These are phyloP conservation scores for Tipula vernalis DNA, from an alignment of 2,888 invertebrate genomes.

Conservation along the genomic window DNA sequence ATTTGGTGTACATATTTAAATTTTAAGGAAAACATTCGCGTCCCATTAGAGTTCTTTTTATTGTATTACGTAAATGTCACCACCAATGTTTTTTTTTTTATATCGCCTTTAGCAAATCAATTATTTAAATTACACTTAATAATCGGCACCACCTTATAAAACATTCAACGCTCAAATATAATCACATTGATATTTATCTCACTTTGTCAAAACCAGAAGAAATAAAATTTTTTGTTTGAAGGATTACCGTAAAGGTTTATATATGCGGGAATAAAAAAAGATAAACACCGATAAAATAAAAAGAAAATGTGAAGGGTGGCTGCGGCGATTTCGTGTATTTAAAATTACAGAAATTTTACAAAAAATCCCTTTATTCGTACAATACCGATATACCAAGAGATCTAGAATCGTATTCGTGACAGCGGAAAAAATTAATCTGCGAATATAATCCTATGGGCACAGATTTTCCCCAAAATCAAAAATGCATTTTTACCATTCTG, in stretches of 20 bases:
- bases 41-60: not conserved
- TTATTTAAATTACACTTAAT: not conserved
- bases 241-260: not conserved
- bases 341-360: not conserved
- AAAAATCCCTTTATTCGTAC: not conserved
- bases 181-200: not conserved
- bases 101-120: not conserved
- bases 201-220: not conserved
- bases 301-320: not conserved
- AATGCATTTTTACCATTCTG: not conserved
- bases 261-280: not conserved
- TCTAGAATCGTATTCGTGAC: slow-evolving; percentile 11
- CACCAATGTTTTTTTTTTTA: not conserved
- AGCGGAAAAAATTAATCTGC: slow-evolving; percentile 15
- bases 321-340: not conserved
- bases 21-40: not conserved
- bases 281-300: not conserved
- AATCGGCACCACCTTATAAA: not conserved
- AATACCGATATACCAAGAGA: not conserved
- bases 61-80: not conserved
- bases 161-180: not conserved
- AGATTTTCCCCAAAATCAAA: not conserved
- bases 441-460: slow-evolving; percentile 9
- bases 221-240: not conserved
- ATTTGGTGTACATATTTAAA: not conserved